phyloP scores from a whole-genome alignment of 2,797 vertebrate species.

The Melanotaenia boesemani region DNA sequence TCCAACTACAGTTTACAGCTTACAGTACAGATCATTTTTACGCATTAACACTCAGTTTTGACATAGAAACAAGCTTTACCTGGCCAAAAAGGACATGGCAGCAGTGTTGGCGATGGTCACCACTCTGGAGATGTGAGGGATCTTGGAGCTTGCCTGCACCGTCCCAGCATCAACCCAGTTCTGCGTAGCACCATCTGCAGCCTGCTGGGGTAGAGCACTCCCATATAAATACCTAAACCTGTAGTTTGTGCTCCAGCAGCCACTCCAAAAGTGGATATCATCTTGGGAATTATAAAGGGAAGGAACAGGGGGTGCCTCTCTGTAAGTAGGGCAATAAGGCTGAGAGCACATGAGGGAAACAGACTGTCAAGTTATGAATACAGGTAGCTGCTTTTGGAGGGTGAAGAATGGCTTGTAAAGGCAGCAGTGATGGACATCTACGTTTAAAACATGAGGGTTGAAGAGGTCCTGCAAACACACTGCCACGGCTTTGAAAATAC shows the following conservation, averaged over 20 bases:
- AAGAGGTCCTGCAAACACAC: not conserved
- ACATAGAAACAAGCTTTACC: slow-evolving; percentile 54
- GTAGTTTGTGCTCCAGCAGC: slow-evolving; percentile 56
- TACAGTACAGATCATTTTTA: not conserved
- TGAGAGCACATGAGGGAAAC: slow-evolving; percentile 49
- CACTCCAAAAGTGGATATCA: slow-evolving; percentile 49
- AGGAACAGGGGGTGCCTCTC: slow-evolving; percentile 35
- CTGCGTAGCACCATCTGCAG: slow-evolving; percentile 53
- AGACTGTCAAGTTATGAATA: slow-evolving; percentile 22
- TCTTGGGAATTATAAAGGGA: slow-evolving; percentile 47
- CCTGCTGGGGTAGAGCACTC: slow-evolving; percentile 52
- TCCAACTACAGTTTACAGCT: not conserved
- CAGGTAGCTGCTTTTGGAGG: slow-evolving; percentile 18
- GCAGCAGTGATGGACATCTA: slow-evolving; percentile 28
- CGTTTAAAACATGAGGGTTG: slow-evolving; percentile 30
- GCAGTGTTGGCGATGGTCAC: slow-evolving; percentile 82
- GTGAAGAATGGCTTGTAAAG: slow-evolving; percentile 33
- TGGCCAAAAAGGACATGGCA: slow-evolving; percentile 82
- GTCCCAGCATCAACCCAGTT: slow-evolving; percentile 49
- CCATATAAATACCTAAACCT: slow-evolving; percentile 57
- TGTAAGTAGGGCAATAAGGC: slow-evolving; percentile 49
- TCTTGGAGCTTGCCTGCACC: slow-evolving; percentile 72
- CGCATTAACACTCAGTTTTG: not conserved
- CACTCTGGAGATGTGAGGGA: slow-evolving; percentile 79
- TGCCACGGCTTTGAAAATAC: slow-evolving; percentile 20